Evolutionary conservation across 2,113 vertebrate species (phyloP).

Genomic region (Synodontis membranacea): DNA sequence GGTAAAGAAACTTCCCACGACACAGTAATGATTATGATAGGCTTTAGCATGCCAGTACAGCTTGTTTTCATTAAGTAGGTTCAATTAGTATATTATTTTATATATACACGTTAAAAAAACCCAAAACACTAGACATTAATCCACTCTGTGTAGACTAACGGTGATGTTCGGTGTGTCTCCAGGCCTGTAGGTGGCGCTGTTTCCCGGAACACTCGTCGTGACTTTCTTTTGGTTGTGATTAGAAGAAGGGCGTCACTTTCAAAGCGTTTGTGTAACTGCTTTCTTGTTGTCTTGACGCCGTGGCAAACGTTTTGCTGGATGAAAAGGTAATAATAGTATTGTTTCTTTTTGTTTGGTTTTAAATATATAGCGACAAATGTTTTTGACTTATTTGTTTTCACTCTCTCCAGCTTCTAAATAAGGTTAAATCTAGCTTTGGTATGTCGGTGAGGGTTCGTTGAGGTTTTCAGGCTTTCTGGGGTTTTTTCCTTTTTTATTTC

Average conservation of each 20-base stretch:
- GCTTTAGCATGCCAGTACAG: neutral
- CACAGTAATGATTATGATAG: neutral
- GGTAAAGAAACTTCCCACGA: too few relatives aligned
- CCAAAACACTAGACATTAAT: too few relatives aligned
- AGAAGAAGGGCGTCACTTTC: slow-evolving; percentile 61
- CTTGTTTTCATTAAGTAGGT: neutral
- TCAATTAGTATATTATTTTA: too few relatives aligned
- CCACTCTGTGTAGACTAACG: neutral
- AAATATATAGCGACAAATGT: neutral
- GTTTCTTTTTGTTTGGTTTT: neutral
- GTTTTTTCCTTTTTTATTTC: neutral
- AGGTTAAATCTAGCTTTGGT: neutral
- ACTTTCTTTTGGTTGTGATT: neutral
- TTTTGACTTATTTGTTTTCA: neutral
- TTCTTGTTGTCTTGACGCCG: slow-evolving; percentile 57
- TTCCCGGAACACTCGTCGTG: too few relatives aligned
- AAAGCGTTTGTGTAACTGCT: slow-evolving; percentile 60
- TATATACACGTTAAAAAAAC: too few relatives aligned
- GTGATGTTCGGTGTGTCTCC: neutral
- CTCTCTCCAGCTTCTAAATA: neutral
- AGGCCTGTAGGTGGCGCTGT: slow-evolving; percentile 33
- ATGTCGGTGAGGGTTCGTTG: too few relatives aligned
- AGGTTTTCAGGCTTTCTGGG: neutral
- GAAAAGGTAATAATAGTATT: neutral
- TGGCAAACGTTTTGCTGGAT: neutral